Conservation (phyloP, 2,888 invertebrate species). For the Dynastes tityus region DNA sequence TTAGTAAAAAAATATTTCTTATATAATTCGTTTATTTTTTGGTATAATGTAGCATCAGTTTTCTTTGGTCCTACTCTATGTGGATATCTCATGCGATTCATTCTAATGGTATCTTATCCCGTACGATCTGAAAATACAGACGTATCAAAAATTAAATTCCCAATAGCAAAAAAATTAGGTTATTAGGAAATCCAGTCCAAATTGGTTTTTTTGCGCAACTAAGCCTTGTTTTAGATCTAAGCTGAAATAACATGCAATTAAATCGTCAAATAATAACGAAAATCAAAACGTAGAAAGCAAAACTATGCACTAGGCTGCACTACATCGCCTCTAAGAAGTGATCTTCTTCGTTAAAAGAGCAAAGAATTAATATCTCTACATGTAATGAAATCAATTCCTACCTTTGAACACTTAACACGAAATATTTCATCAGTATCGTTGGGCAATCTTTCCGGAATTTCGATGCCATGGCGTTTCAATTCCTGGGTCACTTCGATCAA, state of each 20-base stretch:
- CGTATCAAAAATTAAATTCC: conserved; percentile 38
- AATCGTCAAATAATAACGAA: not conserved
- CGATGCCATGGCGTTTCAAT: conserved; percentile 87
- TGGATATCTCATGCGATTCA: conserved; percentile 63
- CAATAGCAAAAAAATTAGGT: not conserved
- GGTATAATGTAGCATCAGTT: not conserved
- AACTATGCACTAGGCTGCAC: conserved; percentile 46
- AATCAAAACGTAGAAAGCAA: conserved; percentile 28
- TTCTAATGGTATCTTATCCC: conserved; percentile 82
- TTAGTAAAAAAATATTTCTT: conserved; percentile 33
- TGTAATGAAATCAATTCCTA: conserved; percentile 69
- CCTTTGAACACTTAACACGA: conserved; percentile 89
- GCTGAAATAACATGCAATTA: not conserved
- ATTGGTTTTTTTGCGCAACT: not conserved
- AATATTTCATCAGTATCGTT: conserved; percentile 90
- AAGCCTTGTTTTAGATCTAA: not conserved
- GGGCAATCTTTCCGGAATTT: conserved; percentile 86
- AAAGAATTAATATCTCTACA: not conserved
- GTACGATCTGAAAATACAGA: conserved; percentile 77
- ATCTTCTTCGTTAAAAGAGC: conserved; percentile 11
- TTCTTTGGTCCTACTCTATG: conserved; percentile 12
- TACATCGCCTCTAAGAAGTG: conserved; percentile 32
- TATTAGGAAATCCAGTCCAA: conserved; percentile 8
- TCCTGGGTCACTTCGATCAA: conserved; percentile 90
- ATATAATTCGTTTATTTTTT: not conserved